These are phyloP conservation scores for Ariopsis seemanni DNA, from an alignment of 2,113 vertebrate species.

Conservation along the genomic window DNA sequence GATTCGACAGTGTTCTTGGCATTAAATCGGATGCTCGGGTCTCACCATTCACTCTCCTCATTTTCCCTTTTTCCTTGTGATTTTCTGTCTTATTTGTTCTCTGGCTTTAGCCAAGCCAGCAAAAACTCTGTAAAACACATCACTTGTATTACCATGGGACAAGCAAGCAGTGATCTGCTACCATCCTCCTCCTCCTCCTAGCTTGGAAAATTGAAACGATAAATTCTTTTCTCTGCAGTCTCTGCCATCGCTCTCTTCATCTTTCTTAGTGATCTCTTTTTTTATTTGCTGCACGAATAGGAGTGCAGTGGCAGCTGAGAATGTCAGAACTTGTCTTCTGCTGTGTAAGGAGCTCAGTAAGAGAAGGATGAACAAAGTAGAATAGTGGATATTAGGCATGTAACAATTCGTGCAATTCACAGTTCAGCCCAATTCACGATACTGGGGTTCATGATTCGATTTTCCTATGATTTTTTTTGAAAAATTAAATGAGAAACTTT, in stretches of 20 bases:
- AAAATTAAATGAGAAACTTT: too few relatives aligned
- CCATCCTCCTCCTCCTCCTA: conserved; percentile 59
- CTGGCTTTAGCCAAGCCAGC: conserved; percentile 17
- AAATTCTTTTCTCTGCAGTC: conserved; percentile 53
- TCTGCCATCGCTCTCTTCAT: background rate
- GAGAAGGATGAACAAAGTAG: background rate
- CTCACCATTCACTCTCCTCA: background rate
- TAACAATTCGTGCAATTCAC: too few relatives aligned
- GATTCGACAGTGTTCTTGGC: background rate
- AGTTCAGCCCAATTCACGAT: too few relatives aligned
- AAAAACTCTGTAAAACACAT: conserved; percentile 51
- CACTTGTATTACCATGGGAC: conserved; percentile 70
- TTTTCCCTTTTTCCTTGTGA: background rate
- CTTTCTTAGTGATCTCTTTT: conserved; percentile 38
- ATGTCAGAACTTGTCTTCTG: background rate
- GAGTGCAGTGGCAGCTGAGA: background rate
- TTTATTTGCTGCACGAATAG: conserved; percentile 44
- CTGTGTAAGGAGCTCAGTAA: background rate
- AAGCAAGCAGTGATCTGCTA: conserved; percentile 64
- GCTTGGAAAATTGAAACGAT: conserved; percentile 74
- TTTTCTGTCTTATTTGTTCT: background rate
- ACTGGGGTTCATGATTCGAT: too few relatives aligned
- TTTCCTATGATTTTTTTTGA: too few relatives aligned
- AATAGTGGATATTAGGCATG: background rate
- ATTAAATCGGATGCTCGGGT: background rate